A percentile compares a stretch with the other conserved stretches of the same genome.
Conservation (phyloP, 1,140 invertebrate species). For the Bombus superbus region DNA sequence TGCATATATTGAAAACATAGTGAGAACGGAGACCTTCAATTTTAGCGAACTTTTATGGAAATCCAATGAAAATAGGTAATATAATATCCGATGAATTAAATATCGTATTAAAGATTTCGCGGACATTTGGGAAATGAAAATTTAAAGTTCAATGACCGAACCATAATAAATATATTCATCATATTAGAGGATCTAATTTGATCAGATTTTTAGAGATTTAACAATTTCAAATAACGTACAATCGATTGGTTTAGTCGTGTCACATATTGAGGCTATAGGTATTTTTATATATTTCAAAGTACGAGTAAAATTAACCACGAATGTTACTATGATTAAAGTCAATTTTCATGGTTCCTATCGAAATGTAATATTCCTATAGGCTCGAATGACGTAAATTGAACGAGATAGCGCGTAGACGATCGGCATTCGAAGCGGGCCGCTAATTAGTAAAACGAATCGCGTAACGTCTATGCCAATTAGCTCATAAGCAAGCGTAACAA, state of each 20-base stretch:
- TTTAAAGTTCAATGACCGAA: not conserved
- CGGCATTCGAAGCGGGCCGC: conserved; percentile 6
- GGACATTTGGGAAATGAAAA: not conserved
- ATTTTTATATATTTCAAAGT: not conserved
- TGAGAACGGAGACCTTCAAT: not conserved
- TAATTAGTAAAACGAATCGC: conserved; percentile 55
- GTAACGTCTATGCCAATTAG: conserved; percentile 57
- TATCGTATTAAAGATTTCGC: too few species aligned
- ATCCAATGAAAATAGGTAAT: not conserved
- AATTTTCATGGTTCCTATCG: not conserved
- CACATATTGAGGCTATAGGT: not conserved
- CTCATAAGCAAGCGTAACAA: conserved; percentile 51
- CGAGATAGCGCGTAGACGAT: not conserved
- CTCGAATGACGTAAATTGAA: conserved; percentile 39
- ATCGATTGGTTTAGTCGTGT: not conserved
- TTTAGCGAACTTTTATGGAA: not conserved
- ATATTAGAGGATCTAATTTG: not conserved
- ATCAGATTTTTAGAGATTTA: not conserved
- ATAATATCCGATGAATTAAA: too few species aligned
- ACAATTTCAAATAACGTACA: not conserved
- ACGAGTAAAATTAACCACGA: not conserved
- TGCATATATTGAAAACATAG: too few species aligned
- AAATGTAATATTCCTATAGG: not conserved
- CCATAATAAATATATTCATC: not conserved
- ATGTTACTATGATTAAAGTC: not conserved